Conservation (phyloP, 2,113 vertebrate genomes). For the Brienomyrus longianalis region DNA sequence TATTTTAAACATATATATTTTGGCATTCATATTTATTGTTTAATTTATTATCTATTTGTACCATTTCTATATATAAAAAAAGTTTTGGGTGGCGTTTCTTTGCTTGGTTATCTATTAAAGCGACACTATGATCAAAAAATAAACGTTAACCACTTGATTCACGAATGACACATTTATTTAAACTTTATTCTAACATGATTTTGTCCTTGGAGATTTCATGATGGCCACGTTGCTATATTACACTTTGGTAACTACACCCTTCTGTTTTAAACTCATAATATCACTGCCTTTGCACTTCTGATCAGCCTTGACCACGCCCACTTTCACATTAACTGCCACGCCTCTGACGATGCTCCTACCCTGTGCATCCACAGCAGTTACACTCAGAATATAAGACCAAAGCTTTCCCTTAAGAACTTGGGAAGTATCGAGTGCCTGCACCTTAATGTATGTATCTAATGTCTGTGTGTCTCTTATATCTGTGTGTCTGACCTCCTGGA, state of each 20-base stretch:
- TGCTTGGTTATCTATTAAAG: neutral
- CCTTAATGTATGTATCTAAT: neutral
- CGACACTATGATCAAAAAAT: neutral
- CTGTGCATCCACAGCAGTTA: neutral
- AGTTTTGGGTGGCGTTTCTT: neutral
- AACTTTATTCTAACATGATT: neutral
- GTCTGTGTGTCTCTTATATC: neutral
- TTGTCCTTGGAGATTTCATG: neutral
- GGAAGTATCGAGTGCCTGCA: neutral
- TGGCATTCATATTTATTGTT: neutral
- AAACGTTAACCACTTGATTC: neutral
- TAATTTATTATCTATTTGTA: neutral
- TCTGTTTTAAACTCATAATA: neutral
- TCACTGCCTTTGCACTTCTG: neutral
- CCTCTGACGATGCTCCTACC: neutral
- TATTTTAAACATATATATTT: neutral
- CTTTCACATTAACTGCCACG: neutral
- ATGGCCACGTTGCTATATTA: neutral
- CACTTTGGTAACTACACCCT: neutral
- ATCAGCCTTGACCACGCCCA: neutral
- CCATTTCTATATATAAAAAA: neutral
- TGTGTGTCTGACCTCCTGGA: neutral
- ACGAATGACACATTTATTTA: neutral
- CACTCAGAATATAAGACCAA: neutral
- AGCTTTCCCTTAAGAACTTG: neutral